These are phyloP conservation scores for Drosophila nr. perissopoda DNA, from an alignment of 2,888 invertebrate species.

Conservation along the genomic window DNA sequence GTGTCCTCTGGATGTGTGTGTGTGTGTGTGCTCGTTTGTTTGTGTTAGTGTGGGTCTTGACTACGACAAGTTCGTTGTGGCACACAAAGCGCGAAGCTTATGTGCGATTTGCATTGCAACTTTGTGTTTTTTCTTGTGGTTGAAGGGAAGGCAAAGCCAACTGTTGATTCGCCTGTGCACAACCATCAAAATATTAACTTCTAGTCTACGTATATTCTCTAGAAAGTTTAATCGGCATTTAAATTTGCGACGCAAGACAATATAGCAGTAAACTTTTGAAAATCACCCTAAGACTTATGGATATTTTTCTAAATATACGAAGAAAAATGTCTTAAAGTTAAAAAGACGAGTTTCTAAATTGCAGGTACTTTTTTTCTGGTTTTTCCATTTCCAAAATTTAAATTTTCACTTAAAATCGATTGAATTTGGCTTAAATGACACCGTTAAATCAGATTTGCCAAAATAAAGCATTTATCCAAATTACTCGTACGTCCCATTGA, in stretches of 20 bases:
- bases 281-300: background rate
- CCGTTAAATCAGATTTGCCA: background rate
- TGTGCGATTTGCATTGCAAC: slow-evolving; percentile 62
- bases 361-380: background rate
- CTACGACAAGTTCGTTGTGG: slow-evolving; percentile 27
- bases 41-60: slow-evolving; percentile 21
- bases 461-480: slow-evolving; percentile 10
- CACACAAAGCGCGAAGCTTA: slow-evolving; percentile 59
- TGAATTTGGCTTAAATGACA: background rate
- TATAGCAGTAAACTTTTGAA: background rate
- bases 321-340: background rate
- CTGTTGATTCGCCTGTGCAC: slow-evolving; percentile 66
- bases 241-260: background rate
- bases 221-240: background rate
- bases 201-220: slow-evolving; percentile 26
- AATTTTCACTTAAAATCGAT: background rate
- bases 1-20: slow-evolving; percentile 5
- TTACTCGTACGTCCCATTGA: slow-evolving; percentile 40
- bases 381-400: background rate
- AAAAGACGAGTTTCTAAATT: too few species aligned
- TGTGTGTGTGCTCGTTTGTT: slow-evolving; percentile 15
- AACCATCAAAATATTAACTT: slow-evolving; percentile 38
- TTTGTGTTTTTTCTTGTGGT: slow-evolving; percentile 61
- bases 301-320: background rate
- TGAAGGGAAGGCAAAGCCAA: slow-evolving; percentile 51